A percentile compares a stretch with the other conserved stretches of the same genome.
Conservation (phyloP, 1,140 invertebrate species). For the Hirudo medicinalis region DNA sequence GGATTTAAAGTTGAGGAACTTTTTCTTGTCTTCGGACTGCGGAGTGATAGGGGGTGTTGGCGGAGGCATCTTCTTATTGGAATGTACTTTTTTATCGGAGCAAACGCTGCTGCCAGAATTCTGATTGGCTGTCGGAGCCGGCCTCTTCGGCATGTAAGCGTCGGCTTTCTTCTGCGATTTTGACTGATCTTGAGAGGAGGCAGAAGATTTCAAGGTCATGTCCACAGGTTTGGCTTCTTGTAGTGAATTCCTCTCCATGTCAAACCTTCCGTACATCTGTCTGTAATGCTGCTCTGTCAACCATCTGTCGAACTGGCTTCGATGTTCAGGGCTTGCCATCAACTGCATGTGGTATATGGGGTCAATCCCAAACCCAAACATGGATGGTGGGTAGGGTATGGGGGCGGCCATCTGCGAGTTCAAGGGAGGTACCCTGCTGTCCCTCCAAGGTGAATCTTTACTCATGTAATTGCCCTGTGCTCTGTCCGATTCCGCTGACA, state of each 20-base stretch:
- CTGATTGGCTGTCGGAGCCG: neutral
- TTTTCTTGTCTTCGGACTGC: neutral
- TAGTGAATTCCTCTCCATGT: neutral
- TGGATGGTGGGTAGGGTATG: neutral
- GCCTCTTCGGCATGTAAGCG: neutral
- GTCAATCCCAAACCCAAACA: neutral
- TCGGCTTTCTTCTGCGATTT: neutral
- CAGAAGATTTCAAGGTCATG: neutral
- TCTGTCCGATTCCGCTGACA: too few species aligned
- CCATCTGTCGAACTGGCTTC: constrained; percentile 13
- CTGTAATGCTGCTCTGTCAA: constrained; percentile 8
- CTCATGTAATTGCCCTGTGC: too few species aligned
- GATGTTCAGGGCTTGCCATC: neutral
- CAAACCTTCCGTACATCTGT: neutral
- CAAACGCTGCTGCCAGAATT: too few species aligned
- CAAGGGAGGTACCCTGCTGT: too few species aligned
- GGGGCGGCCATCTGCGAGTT: neutral
- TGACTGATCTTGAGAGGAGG: neutral
- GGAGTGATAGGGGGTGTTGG: neutral
- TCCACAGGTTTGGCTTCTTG: constrained; percentile 5
- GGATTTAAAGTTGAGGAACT: neutral
- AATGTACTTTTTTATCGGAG: too few species aligned
- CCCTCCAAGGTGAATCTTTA: too few species aligned
- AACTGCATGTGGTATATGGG: constrained; percentile 14
- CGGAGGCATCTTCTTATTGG: neutral